Evolutionary conservation across 1,140 invertebrate genomes (phyloP), one percentile per base, ranked within the genome.

Genomic region (Sinonovacula constricta): DNA sequence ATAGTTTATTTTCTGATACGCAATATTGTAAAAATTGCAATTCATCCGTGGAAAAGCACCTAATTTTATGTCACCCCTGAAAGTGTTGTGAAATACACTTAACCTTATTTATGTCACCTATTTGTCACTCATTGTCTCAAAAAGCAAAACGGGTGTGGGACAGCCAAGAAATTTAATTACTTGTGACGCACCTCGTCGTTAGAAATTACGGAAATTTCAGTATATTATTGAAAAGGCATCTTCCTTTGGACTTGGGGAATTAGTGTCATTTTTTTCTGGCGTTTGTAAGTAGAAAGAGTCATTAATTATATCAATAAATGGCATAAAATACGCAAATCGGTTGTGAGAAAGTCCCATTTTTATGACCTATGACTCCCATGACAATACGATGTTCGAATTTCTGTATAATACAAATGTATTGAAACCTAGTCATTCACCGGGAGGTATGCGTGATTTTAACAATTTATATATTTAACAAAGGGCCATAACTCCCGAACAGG

Each of bases 201-300:
- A 54, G 51, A 54, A 54, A 54, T 4, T 54, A 54, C 26, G n/a
- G 18, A 54, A 54, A 54, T 54, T 54, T 54, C 51, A 54, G 51
- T 54, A 18, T 54, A 18, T 18, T 54, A 24, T 54, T 54, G 4
- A n/a, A n/a, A n/a, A n/a, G n/a, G n/a, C n/a, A n/a, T n/a, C n/a
- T n/a, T n/a, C n/a, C n/a, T n/a, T n/a, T n/a, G n/a, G n/a, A 22
- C 51, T 54, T 54, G 3, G 51, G 51, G 51, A 22, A 54, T 54
- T 3, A 22, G 3, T 54, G 51, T 5, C 15, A 54, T 54, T 54
- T 54, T 54, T 54, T 15, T 22, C 26, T 5, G n/a, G 4, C 26
- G 26, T 54, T 22, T 54, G 15, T 22, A 54, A 54, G 51, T 22
- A 54, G 26, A 54, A 18, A 18, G 51, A n/a, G n/a, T n/a, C n/a